Base-by-base conservation (phyloP, 2,888 invertebrate genomes). In the Malthinus seriepunctatus region DNA sequence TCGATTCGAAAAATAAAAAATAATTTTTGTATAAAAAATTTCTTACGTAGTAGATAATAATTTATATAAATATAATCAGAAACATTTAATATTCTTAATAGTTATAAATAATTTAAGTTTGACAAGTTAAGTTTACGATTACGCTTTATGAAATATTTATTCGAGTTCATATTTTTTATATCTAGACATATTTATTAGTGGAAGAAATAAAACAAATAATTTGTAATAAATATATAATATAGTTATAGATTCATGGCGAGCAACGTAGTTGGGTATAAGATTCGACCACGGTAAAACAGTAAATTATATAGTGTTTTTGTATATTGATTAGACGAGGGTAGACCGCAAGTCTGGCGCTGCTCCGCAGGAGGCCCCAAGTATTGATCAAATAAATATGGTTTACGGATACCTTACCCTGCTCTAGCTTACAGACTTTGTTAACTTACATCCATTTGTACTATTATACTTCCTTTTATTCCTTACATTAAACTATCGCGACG, bases 351-450 rank as follows among this genome's bases (percentile, higher is more conserved):
- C 74, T 74, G 74, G 74, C 74, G 73, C 72, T 70, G 73, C 75
- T 74, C 76, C 68, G 72, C 75, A 72, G 76, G 75, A 74, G 74
- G 73, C 74, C 71, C 73, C 71, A 67, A 75, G 76, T 77, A 77
- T 77, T 77, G 77, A 77, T 77, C 77, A 77, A 77, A 77, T 77
- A 77, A 76, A 77, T 76, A 74, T 75, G 65, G 69, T 71, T 70
- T 71, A 70, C 70, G 69, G 66, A 70, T 70, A 68, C 56, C 62
- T 63, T 56, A 51, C 60, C 60, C 57, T 60, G 55, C 55, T 56
- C 64, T 63, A 62, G 54, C 67, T 67, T 68, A 62, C 58, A 58
- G 68, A 68, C 67, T 67, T 69, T 67, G 46, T 46, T 54, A 59
- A 59, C 54, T 49, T 45, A 42, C 23, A 23, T 23, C 23, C 32